Conservation (phyloP, 2,797 vertebrate species). For the Mycteria americana region DNA sequence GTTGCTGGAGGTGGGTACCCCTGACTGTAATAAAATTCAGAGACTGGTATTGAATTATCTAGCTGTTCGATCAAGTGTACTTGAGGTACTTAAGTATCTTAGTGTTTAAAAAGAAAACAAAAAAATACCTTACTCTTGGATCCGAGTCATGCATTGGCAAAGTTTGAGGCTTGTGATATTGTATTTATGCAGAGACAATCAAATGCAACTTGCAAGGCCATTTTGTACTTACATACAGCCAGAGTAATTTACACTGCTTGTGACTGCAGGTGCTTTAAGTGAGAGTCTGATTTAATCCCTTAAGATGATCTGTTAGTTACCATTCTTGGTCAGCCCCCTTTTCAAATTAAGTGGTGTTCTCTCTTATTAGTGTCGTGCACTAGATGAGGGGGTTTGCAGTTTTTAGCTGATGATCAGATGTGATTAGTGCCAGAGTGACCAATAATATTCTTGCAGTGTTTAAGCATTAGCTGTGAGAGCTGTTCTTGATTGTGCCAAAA, state of each 20-base stretch:
- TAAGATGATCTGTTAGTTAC: not conserved
- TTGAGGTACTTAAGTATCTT: not conserved
- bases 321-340: not conserved
- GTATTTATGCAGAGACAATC: not conserved
- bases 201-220: not conserved
- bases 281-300: not conserved
- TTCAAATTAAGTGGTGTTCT: not conserved
- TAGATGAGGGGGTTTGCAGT: not conserved
- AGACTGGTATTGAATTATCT: not conserved
- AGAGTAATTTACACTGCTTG: not conserved
- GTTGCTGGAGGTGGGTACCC: not conserved
- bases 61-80: not conserved
- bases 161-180: not conserved
- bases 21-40: not conserved
- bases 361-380: not conserved
- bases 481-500: not conserved
- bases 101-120: not conserved
- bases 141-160: fast-evolving
- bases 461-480: not conserved
- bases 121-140: not conserved
- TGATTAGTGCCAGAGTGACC: too few relatives aligned
- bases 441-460: too few relatives aligned
- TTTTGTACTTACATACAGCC: not conserved
- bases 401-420: not conserved
- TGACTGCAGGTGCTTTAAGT: not conserved